Evolutionary conservation across 1,140 invertebrate species (phyloP), one percentile per base, ranked within the genome.

Genomic region (Eciton burchellii): DNA sequence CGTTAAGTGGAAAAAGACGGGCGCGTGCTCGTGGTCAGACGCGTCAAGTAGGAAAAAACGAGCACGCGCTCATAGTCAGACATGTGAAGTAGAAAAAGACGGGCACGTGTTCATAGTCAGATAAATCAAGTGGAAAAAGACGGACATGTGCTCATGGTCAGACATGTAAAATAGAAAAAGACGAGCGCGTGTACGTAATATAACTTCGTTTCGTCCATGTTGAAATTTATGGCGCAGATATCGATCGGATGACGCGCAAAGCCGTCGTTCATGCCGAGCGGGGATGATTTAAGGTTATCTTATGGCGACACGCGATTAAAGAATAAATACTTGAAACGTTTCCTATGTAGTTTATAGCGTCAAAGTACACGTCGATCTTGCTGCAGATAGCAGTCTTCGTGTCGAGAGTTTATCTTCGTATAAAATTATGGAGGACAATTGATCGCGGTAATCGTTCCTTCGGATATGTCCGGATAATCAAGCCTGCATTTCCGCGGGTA

Each of bases 161-260:
- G n/a, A n/a, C n/a, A n/a, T n/a, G n/a, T n/a, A n/a, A n/a, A n/a
- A n/a, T n/a, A n/a, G n/a, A n/a, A n/a, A n/a, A n/a, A n/a, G n/a
- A n/a, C n/a, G n/a, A n/a, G n/a, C n/a, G n/a, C n/a, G n/a, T n/a
- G n/a, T n/a, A n/a, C n/a, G n/a, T n/a, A n/a, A n/a, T 35, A 35
- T 6, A 35, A 2, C 2, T 35, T 35, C 41, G 19, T 76, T 59
- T 79, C 41, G 41, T 70, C 24, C 29, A 59, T 56, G 16, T 24
- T 68, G 74, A 70, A 79, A 79, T 70, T 79, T 79, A 68, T 35
- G 56, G 21, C 16, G 47, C 14, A 66, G 49, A 2, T 79, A 79
- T 79, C 70, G 74, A 79, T 79, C 63, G 70, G 35, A 56, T 57
- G 19, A 41, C 14, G 35, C 43, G 45, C 63, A 29, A 57, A 49